Evolutionary conservation across 1,140 invertebrate species (phyloP).

Genomic region (Euura saliciscinereae): DNA sequence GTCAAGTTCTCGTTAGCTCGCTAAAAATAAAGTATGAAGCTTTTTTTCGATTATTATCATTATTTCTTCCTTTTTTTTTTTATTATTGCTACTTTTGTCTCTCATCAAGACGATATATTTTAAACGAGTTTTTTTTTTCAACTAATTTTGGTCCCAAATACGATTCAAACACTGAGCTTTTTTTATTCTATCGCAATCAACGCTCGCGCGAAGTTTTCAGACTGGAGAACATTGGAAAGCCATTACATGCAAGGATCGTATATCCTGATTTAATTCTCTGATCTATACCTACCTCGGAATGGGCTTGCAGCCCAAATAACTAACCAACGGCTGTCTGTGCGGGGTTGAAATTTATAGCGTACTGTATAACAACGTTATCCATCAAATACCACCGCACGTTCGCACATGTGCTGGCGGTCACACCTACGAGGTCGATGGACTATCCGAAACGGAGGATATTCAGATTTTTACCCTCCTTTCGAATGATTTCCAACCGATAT

Average conservation of each 20-base stretch:
- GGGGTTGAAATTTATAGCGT: background rate
- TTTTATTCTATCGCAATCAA: background rate
- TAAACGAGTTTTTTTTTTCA: background rate
- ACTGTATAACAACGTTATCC: background rate
- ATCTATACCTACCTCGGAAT: background rate
- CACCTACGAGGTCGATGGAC: too few species aligned
- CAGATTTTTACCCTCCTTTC: too few species aligned
- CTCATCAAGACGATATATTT: background rate
- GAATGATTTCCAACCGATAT: too few species aligned
- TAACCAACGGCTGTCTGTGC: background rate
- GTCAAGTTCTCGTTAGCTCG: background rate
- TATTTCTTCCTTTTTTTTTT: background rate
- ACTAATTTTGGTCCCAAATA: background rate
- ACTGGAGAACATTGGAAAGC: background rate
- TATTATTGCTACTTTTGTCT: background rate
- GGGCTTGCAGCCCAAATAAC: background rate
- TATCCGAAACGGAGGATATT: too few species aligned
- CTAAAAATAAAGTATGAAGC: too few species aligned
- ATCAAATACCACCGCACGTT: background rate
- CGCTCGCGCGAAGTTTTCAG: background rate
- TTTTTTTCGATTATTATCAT: too few species aligned
- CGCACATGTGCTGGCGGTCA: too few species aligned
- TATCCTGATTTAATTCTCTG: conserved; percentile 5
- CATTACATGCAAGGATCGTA: background rate
- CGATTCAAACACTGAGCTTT: too few species aligned